Evolutionary conservation across 2,113 vertebrate species (phyloP).

Genomic region (Poeciliopsis prolifica): DNA sequence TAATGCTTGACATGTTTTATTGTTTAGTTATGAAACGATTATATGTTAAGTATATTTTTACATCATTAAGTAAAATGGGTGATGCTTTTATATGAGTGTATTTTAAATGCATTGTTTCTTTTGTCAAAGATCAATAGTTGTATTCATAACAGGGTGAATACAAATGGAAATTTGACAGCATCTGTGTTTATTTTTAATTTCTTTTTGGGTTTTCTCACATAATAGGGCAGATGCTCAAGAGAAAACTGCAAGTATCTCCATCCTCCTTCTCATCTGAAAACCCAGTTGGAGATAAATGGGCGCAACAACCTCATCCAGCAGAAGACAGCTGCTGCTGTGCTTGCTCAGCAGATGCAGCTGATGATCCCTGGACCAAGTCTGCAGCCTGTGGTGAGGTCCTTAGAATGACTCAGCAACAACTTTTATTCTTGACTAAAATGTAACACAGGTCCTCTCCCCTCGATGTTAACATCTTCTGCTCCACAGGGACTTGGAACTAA

Average conservation of each 20-base stretch:
- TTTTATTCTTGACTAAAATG: not conserved
- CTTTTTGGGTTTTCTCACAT: constrained; percentile 27
- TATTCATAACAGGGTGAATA: not conserved
- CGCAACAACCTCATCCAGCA: constrained; percentile 98
- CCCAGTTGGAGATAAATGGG: constrained; percentile 95
- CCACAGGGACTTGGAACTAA: constrained; percentile 90
- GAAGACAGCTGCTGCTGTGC: constrained; percentile 93
- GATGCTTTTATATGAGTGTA: not conserved
- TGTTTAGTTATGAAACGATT: not conserved
- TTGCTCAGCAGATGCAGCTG: constrained; percentile 96
- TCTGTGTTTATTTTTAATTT: not conserved
- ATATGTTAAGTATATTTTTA: not conserved
- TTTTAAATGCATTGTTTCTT: not conserved
- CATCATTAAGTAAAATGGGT: not conserved
- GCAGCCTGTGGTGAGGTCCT: constrained; percentile 87
- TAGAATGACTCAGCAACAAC: not conserved
- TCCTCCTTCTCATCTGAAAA: constrained; percentile 95
- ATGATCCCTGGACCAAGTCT: constrained; percentile 92
- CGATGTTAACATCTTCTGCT: constrained; percentile 86
- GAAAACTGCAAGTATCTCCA: constrained; percentile 99
- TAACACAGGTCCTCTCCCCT: constrained; percentile 37
- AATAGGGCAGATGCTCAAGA: constrained; percentile 92
- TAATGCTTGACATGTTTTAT: not conserved
- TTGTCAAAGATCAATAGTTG: not conserved
- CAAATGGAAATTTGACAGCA: not conserved